Evolutionary conservation across 2,113 vertebrate species (phyloP), one percentile per base, ranked within the genome.

Genomic region (Melierax canorus): DNA sequence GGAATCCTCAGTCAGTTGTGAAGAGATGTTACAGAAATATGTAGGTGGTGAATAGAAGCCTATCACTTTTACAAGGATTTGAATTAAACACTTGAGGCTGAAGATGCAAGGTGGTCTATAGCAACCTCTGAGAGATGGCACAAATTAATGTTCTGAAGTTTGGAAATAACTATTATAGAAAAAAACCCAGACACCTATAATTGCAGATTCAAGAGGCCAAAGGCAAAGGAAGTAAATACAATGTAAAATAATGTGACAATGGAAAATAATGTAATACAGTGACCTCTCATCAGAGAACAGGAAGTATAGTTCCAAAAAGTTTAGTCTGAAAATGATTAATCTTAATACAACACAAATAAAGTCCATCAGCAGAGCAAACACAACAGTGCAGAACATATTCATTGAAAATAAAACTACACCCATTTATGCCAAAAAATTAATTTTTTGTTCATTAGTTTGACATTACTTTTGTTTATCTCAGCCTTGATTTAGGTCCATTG

Each of bases 371-470:
- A 69, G 17, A 77, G 22, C 10, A 93, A 86, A 41, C 1, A 43
- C 23, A 53, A 53, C 51, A 53, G 16, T 60, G 62, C 24, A 43
- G 27, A 60, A 67, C 21, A 39, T 2, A 20, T 56, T 56, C 4
- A 78, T 15, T 87, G 58, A 67, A 86, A 63, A 58, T 29, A 64
- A 58, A 55, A 43, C 2, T 53, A 9, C 3, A 58, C 1, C 0
- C 1, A 12, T 74, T 64, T 56, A 64, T 53, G 53, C 1, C 1
- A 48, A 17, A 50, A 45, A 26, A 7, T 1, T 15, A 2, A 15
- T 16, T 38, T 32, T 63, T 62, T 64, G 11, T 21, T 59, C 22
- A 46, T 51, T 59, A 59, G 7, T 74, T 87, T 62, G 34, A 18
- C 4, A 39, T 26, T 46, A 36, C 2, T 58, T 77, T 69, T 67